Percentiles rank a stretch among this genome's conserved stretches.
Evolutionary conservation across 2,113 vertebrate genomes (phyloP).

Genomic region (Syrmaticus mikado): DNA sequence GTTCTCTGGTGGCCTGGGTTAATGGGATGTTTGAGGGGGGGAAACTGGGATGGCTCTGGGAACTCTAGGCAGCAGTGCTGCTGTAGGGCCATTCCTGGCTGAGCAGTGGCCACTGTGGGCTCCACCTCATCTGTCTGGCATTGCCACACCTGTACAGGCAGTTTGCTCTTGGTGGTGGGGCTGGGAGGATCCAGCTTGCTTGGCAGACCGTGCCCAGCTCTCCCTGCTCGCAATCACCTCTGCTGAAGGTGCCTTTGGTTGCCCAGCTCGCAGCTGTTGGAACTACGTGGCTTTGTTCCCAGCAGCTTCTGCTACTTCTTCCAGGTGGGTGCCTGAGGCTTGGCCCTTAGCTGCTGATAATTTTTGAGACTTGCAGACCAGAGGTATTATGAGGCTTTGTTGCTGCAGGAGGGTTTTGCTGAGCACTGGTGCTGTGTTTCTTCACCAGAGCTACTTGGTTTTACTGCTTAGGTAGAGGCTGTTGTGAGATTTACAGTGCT

Average conservation of each 20-base stretch:
- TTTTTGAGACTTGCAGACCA: not conserved
- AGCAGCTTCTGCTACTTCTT: not conserved
- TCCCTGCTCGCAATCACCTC: not conserved
- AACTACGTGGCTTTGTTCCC: not conserved
- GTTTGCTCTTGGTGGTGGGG: not conserved
- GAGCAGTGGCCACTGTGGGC: not conserved
- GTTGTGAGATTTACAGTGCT: not conserved
- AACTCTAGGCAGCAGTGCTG: not conserved
- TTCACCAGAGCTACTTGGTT: not conserved
- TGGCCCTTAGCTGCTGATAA: not conserved
- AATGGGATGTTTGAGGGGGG: not conserved
- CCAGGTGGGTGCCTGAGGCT: not conserved
- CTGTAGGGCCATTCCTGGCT: not conserved
- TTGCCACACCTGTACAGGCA: fast-evolving
- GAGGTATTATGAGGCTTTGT: not conserved
- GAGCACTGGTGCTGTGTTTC: not conserved
- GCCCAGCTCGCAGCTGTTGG: not conserved
- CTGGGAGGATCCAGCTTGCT: not conserved
- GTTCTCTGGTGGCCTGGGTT: not conserved
- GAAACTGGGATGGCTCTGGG: not conserved
- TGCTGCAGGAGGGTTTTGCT: not conserved
- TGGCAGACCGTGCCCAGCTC: not conserved
- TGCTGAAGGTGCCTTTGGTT: not conserved
- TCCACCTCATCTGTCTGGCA: not conserved
- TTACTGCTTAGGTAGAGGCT: not conserved